Base-by-base conservation (phyloP, 2,113 vertebrate genomes). In the Brachyhypopomus gauderio region DNA sequence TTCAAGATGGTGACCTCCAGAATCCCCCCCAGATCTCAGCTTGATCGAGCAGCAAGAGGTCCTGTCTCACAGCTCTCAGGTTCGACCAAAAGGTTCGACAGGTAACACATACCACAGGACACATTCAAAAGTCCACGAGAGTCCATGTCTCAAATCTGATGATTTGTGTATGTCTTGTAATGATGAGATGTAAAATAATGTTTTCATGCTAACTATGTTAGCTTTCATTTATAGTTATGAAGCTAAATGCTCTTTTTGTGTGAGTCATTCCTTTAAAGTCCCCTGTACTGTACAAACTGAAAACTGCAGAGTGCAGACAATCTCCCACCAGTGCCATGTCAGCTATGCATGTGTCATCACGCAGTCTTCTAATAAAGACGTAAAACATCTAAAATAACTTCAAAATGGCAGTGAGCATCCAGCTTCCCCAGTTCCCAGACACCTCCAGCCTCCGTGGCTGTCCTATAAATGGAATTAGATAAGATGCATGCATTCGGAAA, bases 401-500 rank as follows among this genome's bases (percentile, higher is more conserved):
- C 2, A 70, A 52, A 64, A 77, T 14, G 38, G 36, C 38, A 20
- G 20, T 16, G 22, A 34, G 66, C 23, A 41, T 70, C 41, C 34
- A 41, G 63, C 16, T 45, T 45, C 75, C 38, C 34, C 75, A 23
- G 25, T 14, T 52, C 45, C 38, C 36, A 19, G 45, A 48, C 62
- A 52, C 63, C 38, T 62, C 60, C 75, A 23, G 63, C 25, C 45
- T 77, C 41, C 75, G 59, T 75, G 72, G 67, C 34, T 48, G 48
- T 36, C 30, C 72, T 69, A 70, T 59, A 67, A 79, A 75, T 34
- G 25, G 56, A 8, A 16, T 34, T 55, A 27, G n/a, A 34, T 14
- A 8, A 59, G 5, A 64, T 36, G 9, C 1, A 38, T 2, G 12
- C 3, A n/a, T 63, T 5, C 36, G 78, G 52, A 64, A 17, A 55